Base-by-base conservation (phyloP, 2,888 invertebrate species). In the Eustalomyia histrio region DNA sequence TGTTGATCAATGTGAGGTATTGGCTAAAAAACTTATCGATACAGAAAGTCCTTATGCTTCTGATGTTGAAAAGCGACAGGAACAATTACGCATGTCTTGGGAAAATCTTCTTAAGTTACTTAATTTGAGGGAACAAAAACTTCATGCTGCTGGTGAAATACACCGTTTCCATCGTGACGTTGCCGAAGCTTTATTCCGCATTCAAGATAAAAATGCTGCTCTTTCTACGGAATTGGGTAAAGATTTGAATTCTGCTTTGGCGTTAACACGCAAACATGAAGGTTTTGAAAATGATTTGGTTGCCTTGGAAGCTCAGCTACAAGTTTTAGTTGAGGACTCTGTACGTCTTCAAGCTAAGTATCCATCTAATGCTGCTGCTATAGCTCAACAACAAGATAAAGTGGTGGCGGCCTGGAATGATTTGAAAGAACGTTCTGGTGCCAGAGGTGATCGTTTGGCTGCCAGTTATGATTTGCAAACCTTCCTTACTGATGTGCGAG, bases 161-260 rank as follows among this genome's bases (percentile, higher is more conserved):
- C 99, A 99, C 91, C 94, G 98, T 72, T 99, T 98, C 93, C 99
- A 99, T 91, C 94, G 98, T 69, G 99, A 99, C 91, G 97, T 96
- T 1, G 96, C 95, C 21, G 98, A 99, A 88, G 95, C 97, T 1
- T 90, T 97, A 9, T 95, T 96, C 52, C 92, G 98, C 24, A 97
- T 97, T 52, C 96, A 96, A 83, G 98, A 97, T 89, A 97, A 98
- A 88, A 94, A 95, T 82, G 95, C 96, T 0, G 95, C 95, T 3
- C 93, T 99, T 53, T 95, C 96, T 0, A 94, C 94, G 1, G 96
- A 96, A 83, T 91, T 95, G 16, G 95, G 94, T 84, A 92, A 96
- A 61, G 98, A 98, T 91, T 92, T 97, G 69, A 95, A 97, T 86
- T 95, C 97, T 0, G 97, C 97, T 6, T 91, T 96, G 81, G 94